Conservation (phyloP, 2,888 invertebrate species). For the Parnassius mnemosyne region DNA sequence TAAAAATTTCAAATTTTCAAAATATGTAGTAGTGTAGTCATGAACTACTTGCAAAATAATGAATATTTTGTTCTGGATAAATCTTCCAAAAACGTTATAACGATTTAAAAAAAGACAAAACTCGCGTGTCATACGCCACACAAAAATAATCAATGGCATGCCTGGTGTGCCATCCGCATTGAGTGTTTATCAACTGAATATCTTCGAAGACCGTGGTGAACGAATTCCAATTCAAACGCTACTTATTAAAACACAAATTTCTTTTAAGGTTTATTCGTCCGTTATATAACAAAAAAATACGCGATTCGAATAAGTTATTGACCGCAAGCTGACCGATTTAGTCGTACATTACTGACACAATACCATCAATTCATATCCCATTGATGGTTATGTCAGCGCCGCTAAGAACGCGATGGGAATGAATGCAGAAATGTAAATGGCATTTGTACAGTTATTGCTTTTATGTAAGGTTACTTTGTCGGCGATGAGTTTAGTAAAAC, state of each 20-base stretch:
- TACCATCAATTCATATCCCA: conserved; percentile 38
- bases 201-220: no score
- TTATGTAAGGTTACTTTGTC: conserved; percentile 28
- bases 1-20: no score
- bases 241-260: conserved; percentile 7
- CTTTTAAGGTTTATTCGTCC: conserved; percentile 17
- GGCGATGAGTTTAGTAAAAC: conserved; percentile 8
- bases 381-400: conserved; percentile 34
- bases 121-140: no score
- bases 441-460: conserved; percentile 28
- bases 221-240: not conserved
- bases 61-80: no score
- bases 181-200: no score
- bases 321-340: conserved; percentile 42
- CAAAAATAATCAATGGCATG: no score
- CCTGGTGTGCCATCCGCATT: no score
- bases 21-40: no score
- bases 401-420: conserved; percentile 30
- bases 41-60: no score
- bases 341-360: conserved; percentile 34
- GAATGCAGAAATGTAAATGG: conserved; percentile 31
- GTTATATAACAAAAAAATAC: conserved; percentile 40
- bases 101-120: no score
- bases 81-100: no score
- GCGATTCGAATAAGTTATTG: conserved; percentile 29